Conservation (phyloP, 2,888 invertebrate genomes). For the Drosophila kokeensis region DNA sequence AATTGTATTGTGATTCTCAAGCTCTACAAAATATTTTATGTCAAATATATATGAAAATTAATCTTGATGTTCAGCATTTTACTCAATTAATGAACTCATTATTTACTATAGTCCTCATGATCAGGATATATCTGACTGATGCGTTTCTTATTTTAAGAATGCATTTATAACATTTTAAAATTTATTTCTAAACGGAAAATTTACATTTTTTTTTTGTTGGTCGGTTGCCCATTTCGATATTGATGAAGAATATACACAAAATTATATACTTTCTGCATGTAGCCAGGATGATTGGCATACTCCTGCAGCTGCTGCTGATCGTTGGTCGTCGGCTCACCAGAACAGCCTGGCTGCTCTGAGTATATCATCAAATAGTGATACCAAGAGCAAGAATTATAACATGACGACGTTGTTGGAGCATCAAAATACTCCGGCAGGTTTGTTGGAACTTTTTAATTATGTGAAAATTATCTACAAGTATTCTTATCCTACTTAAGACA, state of each 20-base stretch:
- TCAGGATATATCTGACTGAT: background rate
- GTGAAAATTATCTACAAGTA: background rate
- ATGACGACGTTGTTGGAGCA: background rate
- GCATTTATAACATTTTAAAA: background rate
- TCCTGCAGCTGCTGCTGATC: slow-evolving; percentile 74
- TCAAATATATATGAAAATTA: slow-evolving; percentile 58
- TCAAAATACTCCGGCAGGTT: background rate
- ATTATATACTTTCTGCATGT: slow-evolving; percentile 29
- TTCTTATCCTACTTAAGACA: background rate
- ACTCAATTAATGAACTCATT: background rate
- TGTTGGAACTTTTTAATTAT: background rate
- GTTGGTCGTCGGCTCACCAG: slow-evolving; percentile 51
- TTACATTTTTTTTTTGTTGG: background rate
- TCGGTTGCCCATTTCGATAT: no score
- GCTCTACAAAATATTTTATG: slow-evolving; percentile 47
- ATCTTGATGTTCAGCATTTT: slow-evolving; percentile 30
- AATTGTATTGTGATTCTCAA: slow-evolving; percentile 45
- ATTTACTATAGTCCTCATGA: no score
- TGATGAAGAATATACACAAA: background rate
- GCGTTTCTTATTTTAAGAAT: background rate
- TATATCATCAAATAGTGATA: background rate
- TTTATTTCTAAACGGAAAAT: background rate
- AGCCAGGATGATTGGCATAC: slow-evolving; percentile 52
- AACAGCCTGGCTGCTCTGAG: slow-evolving; percentile 20
- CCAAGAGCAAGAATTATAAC: background rate